Evolutionary conservation across 2,797 vertebrate genomes (phyloP).

Genomic region (Rousettus madagascariensis): DNA sequence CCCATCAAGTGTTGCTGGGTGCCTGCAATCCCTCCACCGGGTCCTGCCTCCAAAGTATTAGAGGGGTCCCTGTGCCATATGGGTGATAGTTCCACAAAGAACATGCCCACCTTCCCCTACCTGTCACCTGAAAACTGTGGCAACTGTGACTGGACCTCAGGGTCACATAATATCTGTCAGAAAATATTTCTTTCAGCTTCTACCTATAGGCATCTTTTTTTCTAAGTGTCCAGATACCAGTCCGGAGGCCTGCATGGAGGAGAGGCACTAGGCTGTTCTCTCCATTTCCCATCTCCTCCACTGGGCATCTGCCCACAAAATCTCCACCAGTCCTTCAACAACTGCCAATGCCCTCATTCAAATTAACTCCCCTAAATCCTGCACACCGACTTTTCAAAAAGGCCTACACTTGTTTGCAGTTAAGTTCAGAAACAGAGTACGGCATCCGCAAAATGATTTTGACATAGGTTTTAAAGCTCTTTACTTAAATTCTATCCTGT

Average conservation of each 20-base stretch:
- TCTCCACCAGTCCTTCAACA: not conserved
- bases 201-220: not conserved
- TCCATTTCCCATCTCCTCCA: not conserved
- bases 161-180: not conserved
- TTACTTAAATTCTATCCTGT: slow-evolving; percentile 4
- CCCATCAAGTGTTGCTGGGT: not conserved
- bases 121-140: not conserved
- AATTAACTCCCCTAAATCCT: not conserved
- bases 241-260: not conserved
- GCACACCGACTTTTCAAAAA: not conserved
- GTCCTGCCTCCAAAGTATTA: not conserved
- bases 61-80: not conserved
- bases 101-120: not conserved
- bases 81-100: not conserved
- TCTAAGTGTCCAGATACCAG: not conserved
- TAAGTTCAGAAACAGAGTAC: not conserved
- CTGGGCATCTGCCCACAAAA: not conserved
- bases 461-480: slow-evolving; percentile 30
- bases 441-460: not conserved
- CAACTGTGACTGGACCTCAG: not conserved
- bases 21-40: not conserved
- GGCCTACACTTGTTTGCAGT: not conserved
- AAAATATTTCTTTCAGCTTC: not conserved
- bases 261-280: not conserved
- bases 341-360: not conserved